Evolutionary conservation across 2,113 vertebrate genomes (phyloP).

Genomic region (Gambusia affinis): DNA sequence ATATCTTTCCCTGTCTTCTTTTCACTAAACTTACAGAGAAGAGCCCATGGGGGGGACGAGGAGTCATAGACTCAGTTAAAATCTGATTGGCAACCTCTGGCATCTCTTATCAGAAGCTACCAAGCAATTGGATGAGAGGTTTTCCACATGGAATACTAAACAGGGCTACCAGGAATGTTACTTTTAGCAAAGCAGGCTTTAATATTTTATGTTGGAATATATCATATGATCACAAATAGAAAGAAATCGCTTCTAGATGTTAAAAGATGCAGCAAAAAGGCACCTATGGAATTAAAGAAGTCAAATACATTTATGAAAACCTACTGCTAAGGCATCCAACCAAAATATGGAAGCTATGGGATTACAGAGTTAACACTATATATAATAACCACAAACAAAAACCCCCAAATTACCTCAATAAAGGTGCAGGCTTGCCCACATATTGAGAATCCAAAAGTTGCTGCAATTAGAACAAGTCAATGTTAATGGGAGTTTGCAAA

Average conservation of each 20-base stretch:
- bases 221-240: not conserved
- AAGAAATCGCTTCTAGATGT: not conserved
- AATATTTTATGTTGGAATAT: not conserved
- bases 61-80: not conserved
- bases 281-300: too few species aligned
- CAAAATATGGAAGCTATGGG: not conserved
- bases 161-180: not conserved
- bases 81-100: slow-evolving; percentile 1
- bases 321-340: not conserved
- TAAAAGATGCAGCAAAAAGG: not conserved
- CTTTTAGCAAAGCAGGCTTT: not conserved
- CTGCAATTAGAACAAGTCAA: too few species aligned
- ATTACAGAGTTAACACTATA: not conserved
- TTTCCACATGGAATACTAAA: not conserved
- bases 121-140: not conserved
- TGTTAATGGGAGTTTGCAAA: too few species aligned
- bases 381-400: not conserved
- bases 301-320: too few species aligned
- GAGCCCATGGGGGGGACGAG: not conserved
- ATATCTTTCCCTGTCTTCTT: slow-evolving; percentile 7
- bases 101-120: not conserved
- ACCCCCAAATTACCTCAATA: too few species aligned
- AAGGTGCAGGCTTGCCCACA: too few species aligned
- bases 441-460: too few species aligned
- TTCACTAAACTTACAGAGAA: slow-evolving; percentile 11